Percentiles rank a stretch among this genome's conserved stretches.
These are phyloP conservation scores for Scaptomyza cyrtandrae DNA, from an alignment of 2,888 invertebrate genomes.

Conservation along the genomic window DNA sequence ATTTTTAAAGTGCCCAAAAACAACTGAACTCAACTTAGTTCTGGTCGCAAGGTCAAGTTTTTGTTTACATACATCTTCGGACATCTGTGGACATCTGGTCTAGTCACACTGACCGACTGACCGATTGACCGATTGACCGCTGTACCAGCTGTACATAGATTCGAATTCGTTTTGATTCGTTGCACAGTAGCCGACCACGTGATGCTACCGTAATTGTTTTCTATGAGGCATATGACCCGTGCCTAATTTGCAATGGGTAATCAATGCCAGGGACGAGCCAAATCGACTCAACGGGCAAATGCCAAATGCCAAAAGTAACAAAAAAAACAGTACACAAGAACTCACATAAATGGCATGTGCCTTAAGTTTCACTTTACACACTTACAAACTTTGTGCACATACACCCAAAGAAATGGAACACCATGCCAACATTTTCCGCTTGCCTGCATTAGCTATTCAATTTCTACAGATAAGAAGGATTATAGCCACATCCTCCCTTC, in stretches of 20 bases:
- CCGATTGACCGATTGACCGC: not conserved
- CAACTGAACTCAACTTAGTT: constrained; percentile 59
- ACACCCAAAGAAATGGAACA: not conserved
- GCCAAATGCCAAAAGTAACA: not conserved
- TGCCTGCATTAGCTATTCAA: constrained; percentile 22
- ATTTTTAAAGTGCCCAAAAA: constrained; percentile 20
- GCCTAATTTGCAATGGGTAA: constrained; percentile 38
- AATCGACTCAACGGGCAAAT: not conserved
- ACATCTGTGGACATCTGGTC: constrained; percentile 64
- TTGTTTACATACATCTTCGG: no score
- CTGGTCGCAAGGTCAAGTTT: constrained; percentile 76
- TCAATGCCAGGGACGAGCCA: constrained; percentile 33
- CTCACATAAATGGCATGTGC: constrained; percentile 65
- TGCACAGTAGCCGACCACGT: constrained; percentile 64
- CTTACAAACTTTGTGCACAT: not conserved
- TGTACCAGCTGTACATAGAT: constrained; percentile 32
- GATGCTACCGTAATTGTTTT: constrained; percentile 20
- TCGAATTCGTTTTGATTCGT: constrained; percentile 46
- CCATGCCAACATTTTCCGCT: not conserved
- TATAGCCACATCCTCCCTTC: no score
- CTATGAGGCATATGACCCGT: constrained; percentile 23
- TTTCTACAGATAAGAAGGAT: constrained; percentile 19
- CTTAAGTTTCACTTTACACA: constrained; percentile 40
- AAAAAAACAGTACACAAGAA: no score
- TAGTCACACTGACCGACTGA: not conserved